Conservation (phyloP, 92 coral and sea anemone genomes). For the Metridium senile region DNA sequence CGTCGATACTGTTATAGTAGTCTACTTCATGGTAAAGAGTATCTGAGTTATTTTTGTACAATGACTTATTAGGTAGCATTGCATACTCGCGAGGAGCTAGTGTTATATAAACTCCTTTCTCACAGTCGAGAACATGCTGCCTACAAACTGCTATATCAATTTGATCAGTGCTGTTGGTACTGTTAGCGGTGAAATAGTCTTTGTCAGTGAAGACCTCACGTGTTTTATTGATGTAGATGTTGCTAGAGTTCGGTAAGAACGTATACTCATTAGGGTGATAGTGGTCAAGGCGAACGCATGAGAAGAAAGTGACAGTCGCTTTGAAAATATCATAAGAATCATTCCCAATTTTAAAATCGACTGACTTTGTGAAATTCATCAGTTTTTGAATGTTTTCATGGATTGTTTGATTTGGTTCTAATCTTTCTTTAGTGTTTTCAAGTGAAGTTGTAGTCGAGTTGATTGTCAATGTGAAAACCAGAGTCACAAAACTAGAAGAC, state of each 20-base stretch:
- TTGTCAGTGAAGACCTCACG: slow-evolving; percentile 18
- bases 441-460: not conserved
- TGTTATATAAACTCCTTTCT: slow-evolving; percentile 22
- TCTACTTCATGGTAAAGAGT: slow-evolving; percentile 30
- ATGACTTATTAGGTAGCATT: slow-evolving; percentile 44
- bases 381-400: not conserved
- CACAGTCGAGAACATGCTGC: slow-evolving; percentile 15
- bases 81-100: slow-evolving; percentile 33
- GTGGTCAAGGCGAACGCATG: not conserved
- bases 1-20: slow-evolving; percentile 28
- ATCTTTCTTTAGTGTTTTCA: not conserved
- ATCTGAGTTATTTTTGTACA: slow-evolving; percentile 28
- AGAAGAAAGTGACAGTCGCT: not conserved
- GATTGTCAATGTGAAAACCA: not conserved
- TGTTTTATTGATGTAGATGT: slow-evolving; percentile 30
- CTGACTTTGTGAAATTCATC: not conserved
- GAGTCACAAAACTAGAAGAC: too few relatives aligned
- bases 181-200: slow-evolving; percentile 1
- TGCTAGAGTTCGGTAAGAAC: not conserved
- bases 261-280: slow-evolving; percentile 19
- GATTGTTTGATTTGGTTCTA: not conserved
- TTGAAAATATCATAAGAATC: slow-evolving; percentile 4
- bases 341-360: not conserved
- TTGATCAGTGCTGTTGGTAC: slow-evolving; percentile 1
- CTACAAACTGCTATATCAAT: slow-evolving; percentile 59